Conservation (phyloP, 2,113 vertebrate genomes). For the Seriola quinqueradiata region DNA sequence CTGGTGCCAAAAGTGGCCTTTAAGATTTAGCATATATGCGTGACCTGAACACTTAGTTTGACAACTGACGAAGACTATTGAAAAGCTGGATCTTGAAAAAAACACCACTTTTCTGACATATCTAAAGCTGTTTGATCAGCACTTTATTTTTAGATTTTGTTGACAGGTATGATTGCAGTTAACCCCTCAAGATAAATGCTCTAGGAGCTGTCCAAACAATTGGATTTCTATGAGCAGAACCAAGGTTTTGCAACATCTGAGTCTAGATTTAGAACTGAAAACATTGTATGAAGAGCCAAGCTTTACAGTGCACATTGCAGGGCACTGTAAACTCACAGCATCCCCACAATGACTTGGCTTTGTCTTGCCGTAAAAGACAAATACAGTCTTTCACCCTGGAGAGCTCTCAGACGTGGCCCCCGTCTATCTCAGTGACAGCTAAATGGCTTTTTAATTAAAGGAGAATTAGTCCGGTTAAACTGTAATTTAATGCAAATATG, state of each 20-base stretch:
- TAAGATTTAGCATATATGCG: conserved; percentile 2
- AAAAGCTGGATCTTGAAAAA: background rate
- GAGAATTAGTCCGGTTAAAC: conserved; percentile 95
- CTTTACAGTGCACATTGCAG: conserved; percentile 7
- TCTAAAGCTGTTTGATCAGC: background rate
- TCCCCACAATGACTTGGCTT: conserved; percentile 44
- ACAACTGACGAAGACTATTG: conserved; percentile 8
- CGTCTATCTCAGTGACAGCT: conserved; percentile 89
- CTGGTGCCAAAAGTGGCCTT: conserved; percentile 10
- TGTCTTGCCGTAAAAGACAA: conserved; percentile 60
- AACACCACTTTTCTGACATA: background rate
- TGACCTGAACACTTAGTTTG: conserved; percentile 1
- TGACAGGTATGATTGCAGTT: background rate
- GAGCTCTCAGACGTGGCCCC: conserved; percentile 67
- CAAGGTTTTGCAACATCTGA: background rate
- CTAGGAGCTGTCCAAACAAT: background rate
- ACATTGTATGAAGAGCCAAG: background rate
- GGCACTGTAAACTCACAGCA: conserved; percentile 32
- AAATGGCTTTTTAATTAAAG: conserved; percentile 97
- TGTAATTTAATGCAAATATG: conserved; percentile 98
- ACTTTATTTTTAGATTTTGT: background rate
- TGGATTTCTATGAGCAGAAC: background rate
- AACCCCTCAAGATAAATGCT: background rate
- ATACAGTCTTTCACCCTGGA: conserved; percentile 60
- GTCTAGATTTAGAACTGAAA: conserved; percentile 11